Percentiles rank a stretch among this genome's conserved stretches.
Evolutionary conservation across 2,113 vertebrate genomes (phyloP).

Genomic region (Ailuropoda melanoleuca): DNA sequence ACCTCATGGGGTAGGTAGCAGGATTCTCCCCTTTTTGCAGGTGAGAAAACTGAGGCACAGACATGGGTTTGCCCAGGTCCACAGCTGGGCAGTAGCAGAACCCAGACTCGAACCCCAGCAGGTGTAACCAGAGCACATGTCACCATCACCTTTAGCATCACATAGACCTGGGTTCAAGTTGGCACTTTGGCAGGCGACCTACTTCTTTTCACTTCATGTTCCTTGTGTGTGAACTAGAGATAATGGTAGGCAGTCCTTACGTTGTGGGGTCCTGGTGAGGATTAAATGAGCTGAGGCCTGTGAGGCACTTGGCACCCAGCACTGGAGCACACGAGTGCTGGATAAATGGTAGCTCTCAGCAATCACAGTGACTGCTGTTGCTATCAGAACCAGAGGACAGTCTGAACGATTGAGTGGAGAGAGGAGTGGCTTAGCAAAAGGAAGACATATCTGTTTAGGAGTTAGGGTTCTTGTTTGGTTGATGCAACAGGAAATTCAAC

Average conservation of each 20-base stretch:
- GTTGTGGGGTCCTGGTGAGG: background rate
- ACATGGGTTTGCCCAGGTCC: background rate
- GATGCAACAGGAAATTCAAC: background rate
- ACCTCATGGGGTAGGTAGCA: background rate
- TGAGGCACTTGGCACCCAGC: background rate
- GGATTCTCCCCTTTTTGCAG: background rate
- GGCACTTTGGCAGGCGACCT: too few species aligned
- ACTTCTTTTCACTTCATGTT: background rate
- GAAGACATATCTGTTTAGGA: background rate
- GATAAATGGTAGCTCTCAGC: background rate
- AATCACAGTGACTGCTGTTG: background rate
- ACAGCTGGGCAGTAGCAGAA: background rate
- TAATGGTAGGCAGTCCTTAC: background rate
- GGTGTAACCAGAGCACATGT: background rate
- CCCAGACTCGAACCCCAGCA: background rate
- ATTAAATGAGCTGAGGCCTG: background rate
- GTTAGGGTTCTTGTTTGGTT: background rate
- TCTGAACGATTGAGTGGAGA: background rate
- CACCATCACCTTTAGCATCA: background rate
- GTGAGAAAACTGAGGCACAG: background rate
- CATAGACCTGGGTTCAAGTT: background rate
- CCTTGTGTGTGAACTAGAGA: background rate
- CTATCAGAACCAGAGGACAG: background rate
- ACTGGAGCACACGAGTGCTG: background rate
- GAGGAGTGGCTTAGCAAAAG: background rate